Evolutionary conservation across 2,797 vertebrate species (phyloP).

Genomic region (Cyclopterus lumpus): DNA sequence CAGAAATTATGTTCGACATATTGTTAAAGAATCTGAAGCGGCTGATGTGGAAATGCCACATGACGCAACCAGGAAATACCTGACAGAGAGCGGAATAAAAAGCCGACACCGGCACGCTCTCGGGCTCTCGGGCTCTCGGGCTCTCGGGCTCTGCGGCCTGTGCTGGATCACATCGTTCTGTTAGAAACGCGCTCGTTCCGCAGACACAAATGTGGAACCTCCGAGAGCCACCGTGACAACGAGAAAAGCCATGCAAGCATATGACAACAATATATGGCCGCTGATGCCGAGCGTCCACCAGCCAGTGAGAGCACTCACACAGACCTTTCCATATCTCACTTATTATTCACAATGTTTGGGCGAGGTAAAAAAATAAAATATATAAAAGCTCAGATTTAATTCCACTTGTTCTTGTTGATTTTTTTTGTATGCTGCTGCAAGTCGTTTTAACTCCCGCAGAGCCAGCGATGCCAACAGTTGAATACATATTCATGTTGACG

Average conservation of each 20-base stretch:
- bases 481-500: not conserved
- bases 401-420: not conserved
- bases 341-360: not conserved
- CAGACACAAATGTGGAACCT: conserved; percentile 51
- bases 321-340: not conserved
- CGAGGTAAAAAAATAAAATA: not conserved
- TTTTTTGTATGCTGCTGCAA: not conserved
- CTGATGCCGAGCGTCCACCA: conserved; percentile 7
- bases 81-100: conserved; percentile 28
- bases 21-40: not conserved
- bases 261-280: conserved; percentile 1
- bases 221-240: conserved; percentile 36
- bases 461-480: not conserved
- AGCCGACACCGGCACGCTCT: conserved; percentile 25
- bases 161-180: conserved; percentile 10
- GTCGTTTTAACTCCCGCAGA: not conserved
- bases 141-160: conserved; percentile 12
- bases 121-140: too few species aligned
- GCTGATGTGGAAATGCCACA: conserved; percentile 5
- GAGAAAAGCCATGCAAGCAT: conserved; percentile 2
- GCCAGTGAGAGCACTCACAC: not conserved
- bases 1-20: conserved; percentile 2
- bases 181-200: conserved; percentile 10
- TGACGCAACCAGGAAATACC: conserved; percentile 21
- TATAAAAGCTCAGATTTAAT: not conserved